Percentiles rank a stretch among this genome's conserved stretches.
phyloP scores from a whole-genome alignment of 2,888 invertebrate genomes.

The Philaethria dido region DNA sequence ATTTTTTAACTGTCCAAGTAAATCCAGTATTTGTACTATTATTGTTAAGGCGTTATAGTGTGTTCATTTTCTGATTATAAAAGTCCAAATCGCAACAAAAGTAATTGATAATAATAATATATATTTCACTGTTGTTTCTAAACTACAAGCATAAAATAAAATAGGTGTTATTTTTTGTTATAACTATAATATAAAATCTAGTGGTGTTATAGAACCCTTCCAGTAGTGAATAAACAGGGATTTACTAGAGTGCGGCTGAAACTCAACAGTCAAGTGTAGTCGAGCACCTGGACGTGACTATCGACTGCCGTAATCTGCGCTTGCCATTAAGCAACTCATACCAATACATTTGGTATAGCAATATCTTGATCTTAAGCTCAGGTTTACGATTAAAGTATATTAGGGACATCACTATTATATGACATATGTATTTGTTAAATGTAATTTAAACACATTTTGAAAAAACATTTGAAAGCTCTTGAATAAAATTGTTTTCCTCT shows the following conservation, averaged over 20 bases:
- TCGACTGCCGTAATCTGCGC: slow-evolving; percentile 50
- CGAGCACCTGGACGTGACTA: slow-evolving; percentile 74
- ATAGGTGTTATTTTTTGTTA: not conserved
- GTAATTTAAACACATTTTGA: not conserved
- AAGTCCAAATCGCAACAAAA: too few species aligned
- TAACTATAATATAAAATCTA: too few species aligned
- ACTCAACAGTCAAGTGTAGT: slow-evolving; percentile 59
- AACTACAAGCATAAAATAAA: too few species aligned
- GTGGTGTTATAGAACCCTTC: slow-evolving; percentile 10
- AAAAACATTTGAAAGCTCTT: not conserved
- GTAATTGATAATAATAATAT: too few species aligned
- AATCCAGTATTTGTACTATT: too few species aligned
- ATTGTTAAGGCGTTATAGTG: too few species aligned
- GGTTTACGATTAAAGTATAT: too few species aligned
- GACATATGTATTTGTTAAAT: not conserved
- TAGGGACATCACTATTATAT: not conserved
- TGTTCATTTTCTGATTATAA: too few species aligned
- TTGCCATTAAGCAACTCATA: slow-evolving; percentile 42
- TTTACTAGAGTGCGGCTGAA: slow-evolving; percentile 22
- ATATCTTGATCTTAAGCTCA: too few species aligned
- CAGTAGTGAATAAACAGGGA: slow-evolving; percentile 20
- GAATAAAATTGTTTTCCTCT: slow-evolving; percentile 33
- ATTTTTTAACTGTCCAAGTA: too few species aligned
- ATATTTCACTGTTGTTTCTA: too few species aligned
- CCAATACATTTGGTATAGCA: slow-evolving; percentile 4